Evolutionary conservation across 2,113 vertebrate species (phyloP).

Genomic region (Carollia perspicillata): DNA sequence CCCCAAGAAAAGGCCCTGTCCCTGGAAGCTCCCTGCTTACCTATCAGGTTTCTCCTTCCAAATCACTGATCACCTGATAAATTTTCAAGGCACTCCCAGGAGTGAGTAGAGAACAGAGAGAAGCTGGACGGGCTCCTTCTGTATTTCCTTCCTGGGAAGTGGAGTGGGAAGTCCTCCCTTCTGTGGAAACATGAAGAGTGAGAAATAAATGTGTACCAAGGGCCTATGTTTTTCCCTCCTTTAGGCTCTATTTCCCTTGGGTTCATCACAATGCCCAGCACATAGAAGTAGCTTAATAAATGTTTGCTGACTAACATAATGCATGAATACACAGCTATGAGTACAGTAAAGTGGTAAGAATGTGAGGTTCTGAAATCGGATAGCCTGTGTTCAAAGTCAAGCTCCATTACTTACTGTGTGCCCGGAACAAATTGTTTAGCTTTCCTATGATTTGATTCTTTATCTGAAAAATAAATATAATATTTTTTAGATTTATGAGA

Average conservation of each 20-base stretch:
- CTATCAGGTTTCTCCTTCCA: neutral
- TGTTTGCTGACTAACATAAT: neutral
- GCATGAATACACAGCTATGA: neutral
- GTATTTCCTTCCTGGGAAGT: neutral
- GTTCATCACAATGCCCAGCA: neutral
- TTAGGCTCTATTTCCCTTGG: neutral
- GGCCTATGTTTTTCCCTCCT: neutral
- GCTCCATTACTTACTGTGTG: neutral
- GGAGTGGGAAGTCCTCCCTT: neutral
- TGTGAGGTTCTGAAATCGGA: neutral
- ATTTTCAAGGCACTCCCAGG: neutral
- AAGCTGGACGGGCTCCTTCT: neutral
- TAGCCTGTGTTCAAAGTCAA: neutral
- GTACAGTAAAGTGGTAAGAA: neutral
- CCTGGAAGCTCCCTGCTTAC: neutral
- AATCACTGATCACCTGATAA: neutral
- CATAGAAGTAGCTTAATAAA: neutral
- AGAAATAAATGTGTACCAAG: neutral
- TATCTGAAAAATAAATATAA: neutral
- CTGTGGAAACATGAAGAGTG: neutral
- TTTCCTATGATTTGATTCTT: neutral
- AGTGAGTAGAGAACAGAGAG: neutral
- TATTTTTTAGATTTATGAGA: neutral
- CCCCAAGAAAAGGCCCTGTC: neutral
- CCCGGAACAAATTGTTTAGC: neutral